Conservation (phyloP, 2,888 invertebrate species). For the Chorisops tibialis region DNA sequence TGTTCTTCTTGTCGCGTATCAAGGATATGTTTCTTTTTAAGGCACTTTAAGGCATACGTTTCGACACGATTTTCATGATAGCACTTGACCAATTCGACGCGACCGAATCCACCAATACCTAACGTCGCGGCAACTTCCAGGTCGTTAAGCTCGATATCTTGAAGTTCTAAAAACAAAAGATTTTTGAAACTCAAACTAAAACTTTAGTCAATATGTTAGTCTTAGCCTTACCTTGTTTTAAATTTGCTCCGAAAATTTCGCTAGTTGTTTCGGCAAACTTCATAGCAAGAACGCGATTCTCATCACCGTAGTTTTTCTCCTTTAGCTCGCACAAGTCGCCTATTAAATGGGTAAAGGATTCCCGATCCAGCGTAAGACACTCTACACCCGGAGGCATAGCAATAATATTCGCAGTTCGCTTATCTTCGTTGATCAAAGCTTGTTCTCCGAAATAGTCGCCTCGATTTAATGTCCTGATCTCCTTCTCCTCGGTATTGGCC, state of each 20-base stretch:
- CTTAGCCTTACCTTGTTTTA: slow-evolving; percentile 43
- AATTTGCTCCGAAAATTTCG: slow-evolving; percentile 47
- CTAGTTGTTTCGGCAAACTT: slow-evolving; percentile 48
- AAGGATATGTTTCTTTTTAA: slow-evolving; percentile 86
- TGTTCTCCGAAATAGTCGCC: slow-evolving; percentile 90
- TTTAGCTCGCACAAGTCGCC: slow-evolving; percentile 72
- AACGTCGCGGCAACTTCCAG: slow-evolving; percentile 79
- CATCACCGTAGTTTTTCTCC: slow-evolving; percentile 71
- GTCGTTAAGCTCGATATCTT: slow-evolving; percentile 69
- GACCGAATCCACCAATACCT: slow-evolving; percentile 90
- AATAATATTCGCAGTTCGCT: slow-evolving; percentile 88
- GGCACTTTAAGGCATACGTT: slow-evolving; percentile 80
- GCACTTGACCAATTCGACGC: slow-evolving; percentile 75
- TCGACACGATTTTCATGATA: slow-evolving; percentile 50
- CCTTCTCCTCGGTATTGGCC: slow-evolving; percentile 58
- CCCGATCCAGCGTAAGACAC: slow-evolving; percentile 81
- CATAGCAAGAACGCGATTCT: slow-evolving; percentile 53
- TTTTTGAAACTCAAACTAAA: too few species aligned
- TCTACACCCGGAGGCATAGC: slow-evolving; percentile 80
- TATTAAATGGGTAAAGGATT: slow-evolving; percentile 70
- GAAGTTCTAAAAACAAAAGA: slow-evolving; percentile 57
- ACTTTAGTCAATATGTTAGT: not conserved
- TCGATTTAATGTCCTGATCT: slow-evolving; percentile 65
- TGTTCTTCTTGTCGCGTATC: slow-evolving; percentile 88
- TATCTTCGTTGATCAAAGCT: slow-evolving; percentile 81